Base-by-base conservation (phyloP, 2,797 vertebrate species). In the Botia almorhae region DNA sequence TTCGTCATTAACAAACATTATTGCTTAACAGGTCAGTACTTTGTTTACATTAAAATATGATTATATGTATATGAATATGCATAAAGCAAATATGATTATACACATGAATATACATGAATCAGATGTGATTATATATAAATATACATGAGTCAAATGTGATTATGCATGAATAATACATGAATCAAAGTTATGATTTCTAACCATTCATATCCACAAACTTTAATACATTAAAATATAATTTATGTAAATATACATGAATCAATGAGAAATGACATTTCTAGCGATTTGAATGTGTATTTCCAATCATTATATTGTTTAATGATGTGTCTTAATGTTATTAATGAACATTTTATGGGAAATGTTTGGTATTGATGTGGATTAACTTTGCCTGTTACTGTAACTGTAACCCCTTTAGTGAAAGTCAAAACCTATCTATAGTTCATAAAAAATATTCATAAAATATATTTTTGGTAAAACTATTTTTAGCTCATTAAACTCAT, bases 121-220 rank as follows among this genome's bases (percentile, higher is more conserved):
- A 12, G 11, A 60, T 23, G 13, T 60, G 58, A 60, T 23, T 26
- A 26, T 26, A 60, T 60, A 60, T 60, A 3, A 60, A 60, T 12
- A 63, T 65, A n/a, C 63, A 65, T 65, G 63, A 65, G 17, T 64
- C 16, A 36, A 8, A 17, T 33, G 8, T 64, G 23, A 64, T 36
- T 61, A 61, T 61, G 13, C 14, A 61, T 61, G 23, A 61, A 61
- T 61, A 61, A 55, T 58, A 61, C 58, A 61, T 51, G 50, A 51
- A 16, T 51, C 14, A 16, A 46, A 46, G 19, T 56, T 60, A 60
- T 60, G 3, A 23, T 26, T 58, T 56, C 17, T 55, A 19, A 21
- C 7, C 55, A 56, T 56, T 2, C 21, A 5, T 12, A 58, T 58
- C 0, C 19, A n/a, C 53, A 11, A 58, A 60, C 19, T 58, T 58